Evolutionary conservation across 2,113 vertebrate genomes (phyloP).

Genomic region (Dunckerocampus dactyliophorus): DNA sequence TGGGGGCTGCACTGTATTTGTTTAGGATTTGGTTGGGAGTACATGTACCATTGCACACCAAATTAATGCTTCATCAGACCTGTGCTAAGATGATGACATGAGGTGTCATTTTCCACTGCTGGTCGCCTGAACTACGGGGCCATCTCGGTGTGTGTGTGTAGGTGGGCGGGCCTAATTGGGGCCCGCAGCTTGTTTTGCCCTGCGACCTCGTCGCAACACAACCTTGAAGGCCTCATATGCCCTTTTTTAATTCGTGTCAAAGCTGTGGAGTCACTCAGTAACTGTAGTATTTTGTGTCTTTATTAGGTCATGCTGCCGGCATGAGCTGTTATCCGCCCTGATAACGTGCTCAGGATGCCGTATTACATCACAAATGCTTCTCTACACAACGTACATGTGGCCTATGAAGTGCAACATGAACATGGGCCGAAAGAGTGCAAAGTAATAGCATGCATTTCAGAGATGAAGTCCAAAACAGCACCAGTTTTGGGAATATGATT

Average conservation of each 20-base stretch:
- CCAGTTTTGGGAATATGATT: too few relatives aligned
- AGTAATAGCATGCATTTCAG: too few relatives aligned
- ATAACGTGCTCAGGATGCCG: not conserved
- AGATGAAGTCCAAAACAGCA: too few relatives aligned
- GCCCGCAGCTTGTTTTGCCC: not conserved
- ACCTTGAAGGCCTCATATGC: not conserved
- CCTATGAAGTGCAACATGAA: too few relatives aligned
- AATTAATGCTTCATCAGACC: too few relatives aligned
- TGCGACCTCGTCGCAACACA: not conserved
- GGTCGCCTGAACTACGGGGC: too few relatives aligned
- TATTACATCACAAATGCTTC: not conserved
- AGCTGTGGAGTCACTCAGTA: not conserved
- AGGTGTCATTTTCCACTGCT: too few relatives aligned
- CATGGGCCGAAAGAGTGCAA: too few relatives aligned
- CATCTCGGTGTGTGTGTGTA: conserved; percentile 4
- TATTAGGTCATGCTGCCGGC: conserved; percentile 1
- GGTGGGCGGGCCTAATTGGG: conserved; percentile 5
- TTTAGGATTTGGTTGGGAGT: too few relatives aligned
- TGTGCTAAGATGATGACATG: too few relatives aligned
- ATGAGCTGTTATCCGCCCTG: not conserved
- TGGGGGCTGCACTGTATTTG: too few relatives aligned
- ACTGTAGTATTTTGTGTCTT: not conserved
- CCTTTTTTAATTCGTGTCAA: not conserved
- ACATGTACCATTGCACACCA: too few relatives aligned
- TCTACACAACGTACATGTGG: not conserved